Base-by-base conservation (phyloP, 2,113 vertebrate genomes). In the Pelmatolapia mariae region DNA sequence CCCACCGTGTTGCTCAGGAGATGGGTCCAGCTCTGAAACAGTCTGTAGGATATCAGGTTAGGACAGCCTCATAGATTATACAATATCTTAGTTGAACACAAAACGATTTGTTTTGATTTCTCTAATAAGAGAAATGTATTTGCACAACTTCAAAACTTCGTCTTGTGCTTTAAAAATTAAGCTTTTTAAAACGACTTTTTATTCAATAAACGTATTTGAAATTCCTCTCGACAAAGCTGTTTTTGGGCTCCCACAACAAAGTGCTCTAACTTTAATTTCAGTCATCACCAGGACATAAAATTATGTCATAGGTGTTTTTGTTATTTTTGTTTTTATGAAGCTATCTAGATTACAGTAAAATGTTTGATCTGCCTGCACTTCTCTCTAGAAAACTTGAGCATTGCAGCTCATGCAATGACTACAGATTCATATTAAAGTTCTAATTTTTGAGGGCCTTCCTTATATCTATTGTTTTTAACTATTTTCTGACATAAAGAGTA, bases 1-100 rank as follows among this genome's bases (percentile, higher is more conserved):
- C 98, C 0, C 97, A 99, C 16, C 97, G 98, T 0, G 98, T 99
- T 8, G 96, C 97, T 1, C 97, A 98, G 0, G 98, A 99, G 93
- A 94, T 99, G 96, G 98, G 98, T 1, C 97, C 98, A 7, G 92
- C 91, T 53, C 96, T 99, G 83, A 96, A 96, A 68, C 95, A 91
- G 90, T 97, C 95, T 0, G 97, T 99, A 85, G 99, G 99, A 87
- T 98, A 98, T 93, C 99, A 99, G 96, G 97, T 96, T 87, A 13
- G 31, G 43, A 7, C 13, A 19, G 26, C 10, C 1, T 16, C 11
- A 56, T 73, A 29, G 15, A 54, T 13, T 82, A 66, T 6, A 24
- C 8, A 50, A 47, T 19, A 50, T 8, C 18, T 57, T n/a, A 26
- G 15, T 83, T 71, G 18, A 26, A 29, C 8, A 40, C 18, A 15